Evolutionary conservation across 2,888 invertebrate genomes (phyloP), one percentile per base, ranked within the genome.

Genomic region (Drosophila cognata): DNA sequence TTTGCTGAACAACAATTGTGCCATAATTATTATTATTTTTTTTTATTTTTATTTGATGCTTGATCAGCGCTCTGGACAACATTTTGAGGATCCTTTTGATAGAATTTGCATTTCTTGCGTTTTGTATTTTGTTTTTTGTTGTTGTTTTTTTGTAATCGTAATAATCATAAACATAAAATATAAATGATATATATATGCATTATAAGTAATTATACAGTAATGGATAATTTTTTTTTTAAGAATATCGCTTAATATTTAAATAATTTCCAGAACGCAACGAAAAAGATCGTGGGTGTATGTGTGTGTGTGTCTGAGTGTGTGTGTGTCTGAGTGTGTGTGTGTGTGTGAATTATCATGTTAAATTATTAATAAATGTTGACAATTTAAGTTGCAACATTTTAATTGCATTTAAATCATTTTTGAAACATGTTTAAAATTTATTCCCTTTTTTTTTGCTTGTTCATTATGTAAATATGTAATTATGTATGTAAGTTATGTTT

Each of bases 261-360:
- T 91, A 91, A 91, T 91, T 90, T 91, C 91, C 91, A 91, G 84
- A 91, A 91, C 87, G 89, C 90, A 88, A 89, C 86, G 74, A 82
- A 88, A 78, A 74, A 71, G 74, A 79, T 86, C 83, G 81, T 78
- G 67, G 71, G 69, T 70, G 57, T 81, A 59, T 65, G 8, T 58
- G 28, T 55, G 35, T 57, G 10, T 53, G 29, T 77, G 68, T 62
- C 66, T 75, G 71, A 76, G 70, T 64, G 68, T 75, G 73, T 66
- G 51, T 57, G 21, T n/a, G 53, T 68, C n/a, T 68, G 33, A 64
- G 38, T 69, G 5, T n/a, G 50, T 56, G 68, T 35, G 71, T 86
- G 71, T 79, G 70, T 62, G 68, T 76, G 70, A 67, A 79, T 77
- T 72, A 76, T 65, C 64, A 74, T 83, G 25, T 69, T 53, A 66